Evolutionary conservation across 2,113 vertebrate species (phyloP).

Genomic region (Perccottus glenii): DNA sequence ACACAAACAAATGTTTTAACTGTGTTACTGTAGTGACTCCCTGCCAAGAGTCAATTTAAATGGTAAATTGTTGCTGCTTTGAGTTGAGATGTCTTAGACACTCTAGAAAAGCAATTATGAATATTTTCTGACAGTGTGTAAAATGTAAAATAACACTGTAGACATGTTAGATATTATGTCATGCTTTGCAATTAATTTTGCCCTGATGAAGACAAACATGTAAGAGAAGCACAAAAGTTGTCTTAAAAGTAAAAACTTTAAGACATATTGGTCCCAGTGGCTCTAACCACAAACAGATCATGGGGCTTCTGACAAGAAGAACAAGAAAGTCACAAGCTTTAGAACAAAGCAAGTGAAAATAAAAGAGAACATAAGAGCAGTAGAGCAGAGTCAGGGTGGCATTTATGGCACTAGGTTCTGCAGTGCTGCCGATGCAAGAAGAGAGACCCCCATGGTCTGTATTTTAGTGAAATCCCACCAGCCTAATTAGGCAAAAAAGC

Average conservation of each 20-base stretch:
- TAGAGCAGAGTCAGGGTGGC: conserved; percentile 12
- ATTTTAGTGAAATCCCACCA: conserved; percentile 76
- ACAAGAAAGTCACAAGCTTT: conserved; percentile 20
- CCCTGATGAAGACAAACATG: conserved; percentile 10
- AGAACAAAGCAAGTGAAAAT: not conserved
- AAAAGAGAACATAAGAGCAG: conserved; percentile 1
- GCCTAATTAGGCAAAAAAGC: conserved; percentile 81
- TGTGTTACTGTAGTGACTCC: conserved; percentile 38
- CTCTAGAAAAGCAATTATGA: conserved; percentile 29
- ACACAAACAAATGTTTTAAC: conserved; percentile 49
- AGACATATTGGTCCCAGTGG: not conserved
- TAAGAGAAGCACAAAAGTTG: not conserved
- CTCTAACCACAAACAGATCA: conserved; percentile 17
- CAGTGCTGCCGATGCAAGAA: conserved; percentile 24
- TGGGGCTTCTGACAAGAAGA: conserved; percentile 2
- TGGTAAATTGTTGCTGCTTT: conserved; percentile 35
- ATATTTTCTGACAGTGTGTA: conserved; percentile 17
- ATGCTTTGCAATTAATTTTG: not conserved
- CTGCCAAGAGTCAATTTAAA: conserved; percentile 59
- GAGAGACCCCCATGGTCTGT: conserved; percentile 26
- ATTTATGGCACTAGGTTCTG: conserved; percentile 15
- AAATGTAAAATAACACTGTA: conserved; percentile 9
- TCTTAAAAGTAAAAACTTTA: conserved; percentile 32
- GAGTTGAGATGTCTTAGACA: conserved; percentile 19
- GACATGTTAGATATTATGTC: conserved; percentile 12